Conservation (phyloP, 1,140 invertebrate genomes). For the Tyrophagus putrescentiae region DNA sequence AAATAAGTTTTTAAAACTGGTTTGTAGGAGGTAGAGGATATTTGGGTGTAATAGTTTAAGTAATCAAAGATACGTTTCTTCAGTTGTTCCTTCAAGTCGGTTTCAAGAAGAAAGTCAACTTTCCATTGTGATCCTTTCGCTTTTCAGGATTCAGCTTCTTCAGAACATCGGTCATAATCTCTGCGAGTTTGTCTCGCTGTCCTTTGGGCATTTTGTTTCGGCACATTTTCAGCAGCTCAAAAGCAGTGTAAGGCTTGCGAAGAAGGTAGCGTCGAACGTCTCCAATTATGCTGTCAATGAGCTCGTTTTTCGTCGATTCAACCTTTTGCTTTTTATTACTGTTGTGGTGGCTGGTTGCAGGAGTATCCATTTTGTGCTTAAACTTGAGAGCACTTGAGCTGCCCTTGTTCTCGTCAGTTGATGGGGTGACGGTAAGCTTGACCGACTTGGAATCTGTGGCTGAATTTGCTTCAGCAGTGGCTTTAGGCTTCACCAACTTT, state of each 20-base stretch:
- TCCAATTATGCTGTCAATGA: conserved; percentile 80
- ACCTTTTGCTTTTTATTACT: conserved; percentile 12
- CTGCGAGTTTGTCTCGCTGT: conserved; percentile 70
- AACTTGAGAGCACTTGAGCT: conserved; percentile 10
- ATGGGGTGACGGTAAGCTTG: too few relatives aligned
- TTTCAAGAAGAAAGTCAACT: conserved; percentile 78
- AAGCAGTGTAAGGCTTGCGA: conserved; percentile 89
- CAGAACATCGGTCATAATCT: conserved; percentile 79
- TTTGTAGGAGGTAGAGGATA: too few relatives aligned
- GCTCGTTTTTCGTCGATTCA: not conserved
- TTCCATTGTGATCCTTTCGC: conserved; percentile 67
- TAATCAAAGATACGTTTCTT: too few relatives aligned
- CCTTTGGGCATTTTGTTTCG: conserved; percentile 85
- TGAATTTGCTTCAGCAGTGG: not conserved
- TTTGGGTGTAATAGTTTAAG: too few relatives aligned
- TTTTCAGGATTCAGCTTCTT: conserved; percentile 87
- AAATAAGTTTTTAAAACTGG: too few relatives aligned
- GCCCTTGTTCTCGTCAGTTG: too few relatives aligned
- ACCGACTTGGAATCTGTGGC: too few relatives aligned
- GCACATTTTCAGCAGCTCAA: conserved; percentile 83
- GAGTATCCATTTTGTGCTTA: not conserved
- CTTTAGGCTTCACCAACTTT: not conserved
- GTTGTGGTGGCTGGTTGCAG: not conserved
- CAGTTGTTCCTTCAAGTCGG: conserved; percentile 57
- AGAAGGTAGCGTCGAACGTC: conserved; percentile 81